phyloP scores from a whole-genome alignment of 1,140 invertebrate genomes.

The Philotrypesis tridentata region DNA sequence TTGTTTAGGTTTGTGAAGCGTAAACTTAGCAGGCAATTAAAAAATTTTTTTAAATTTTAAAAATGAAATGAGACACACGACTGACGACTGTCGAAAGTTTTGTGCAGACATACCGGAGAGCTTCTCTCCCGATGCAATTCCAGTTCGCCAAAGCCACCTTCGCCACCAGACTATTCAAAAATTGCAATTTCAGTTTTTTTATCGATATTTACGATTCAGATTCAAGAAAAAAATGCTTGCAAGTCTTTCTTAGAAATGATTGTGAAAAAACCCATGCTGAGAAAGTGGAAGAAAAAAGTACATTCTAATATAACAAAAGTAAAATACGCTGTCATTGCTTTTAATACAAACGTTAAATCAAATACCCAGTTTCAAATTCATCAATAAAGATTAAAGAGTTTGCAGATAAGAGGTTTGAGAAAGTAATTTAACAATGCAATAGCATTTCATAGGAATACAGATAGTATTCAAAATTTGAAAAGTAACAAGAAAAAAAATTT shows the following conservation, averaged over 20 bases:
- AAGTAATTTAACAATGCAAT: conserved; percentile 23
- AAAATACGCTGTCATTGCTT: background rate
- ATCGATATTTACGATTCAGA: background rate
- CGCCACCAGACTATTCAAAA: conserved; percentile 69
- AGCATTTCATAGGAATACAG: background rate
- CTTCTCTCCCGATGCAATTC: conserved; percentile 69
- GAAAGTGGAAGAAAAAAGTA: background rate
- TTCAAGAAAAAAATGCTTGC: conserved; percentile 13
- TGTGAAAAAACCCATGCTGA: conserved; percentile 23
- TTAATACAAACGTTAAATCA: background rate
- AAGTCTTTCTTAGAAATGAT: conserved; percentile 1
- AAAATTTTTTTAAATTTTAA: background rate
- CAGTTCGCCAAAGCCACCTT: conserved; percentile 70
- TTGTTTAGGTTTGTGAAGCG: background rate
- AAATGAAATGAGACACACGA: conserved; percentile 34
- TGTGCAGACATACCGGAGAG: conserved; percentile 68
- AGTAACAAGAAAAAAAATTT: conserved; percentile 23
- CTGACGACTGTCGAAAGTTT: conserved; percentile 50
- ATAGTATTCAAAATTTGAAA: conserved; percentile 47
- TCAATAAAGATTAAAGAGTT: background rate
- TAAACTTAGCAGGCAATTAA: background rate
- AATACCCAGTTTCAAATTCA: background rate
- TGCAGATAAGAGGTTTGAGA: background rate
- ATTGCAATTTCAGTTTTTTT: conserved; percentile 52
- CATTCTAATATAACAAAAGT: background rate